Base-by-base conservation (phyloP, 92 coral and sea anemone genomes). In the Epizoanthus fatuus region DNA sequence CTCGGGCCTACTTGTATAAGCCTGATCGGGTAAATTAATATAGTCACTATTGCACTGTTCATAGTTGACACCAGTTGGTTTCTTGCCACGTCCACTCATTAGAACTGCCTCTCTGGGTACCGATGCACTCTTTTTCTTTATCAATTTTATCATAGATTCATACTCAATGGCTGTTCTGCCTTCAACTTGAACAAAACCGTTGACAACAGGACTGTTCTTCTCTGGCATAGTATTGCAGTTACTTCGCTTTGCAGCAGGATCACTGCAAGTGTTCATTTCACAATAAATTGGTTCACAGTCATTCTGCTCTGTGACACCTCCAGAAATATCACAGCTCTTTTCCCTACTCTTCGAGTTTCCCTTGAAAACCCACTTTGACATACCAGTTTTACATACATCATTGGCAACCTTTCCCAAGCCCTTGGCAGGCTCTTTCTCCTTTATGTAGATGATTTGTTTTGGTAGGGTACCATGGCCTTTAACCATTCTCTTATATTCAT, bases 341-440 rank as follows among this genome's bases (percentile, higher is more conserved):
- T 19, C 69, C 51, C 58, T 77, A 37, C 7, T 59, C 29, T 77
- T 77, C 29, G 82, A 62, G 70, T 77, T 77, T 39, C 82, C 69
- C 22, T 77, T 77, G 82, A 40, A 77, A 77, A 77, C 45, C 82
- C 82, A 77, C 42, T 77, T 77, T 77, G 82, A 77, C 82, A 77
- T 77, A 39, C 82, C 82, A 19, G 70, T 77, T 77, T 19, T 77
- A 40, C 70, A 20, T 10, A 59, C 55, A 7, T 42, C 40, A 7
- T 20, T 77, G 68, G 17, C 25, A 19, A 58, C 29, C 45, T 51
- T 64, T 47, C 82, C 69, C 5, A 77, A 60, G 29, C 70, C 82
- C 51, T 59, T 77, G 64, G 47, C 14, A 2, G 82, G 12, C 63
- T 77, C 82, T 39, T 60, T 77, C 63, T 77, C 82, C 65, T 60